Evolutionary conservation across 2,113 vertebrate species (phyloP), one percentile per base, ranked within the genome.

Genomic region (Microtus richardsoni): DNA sequence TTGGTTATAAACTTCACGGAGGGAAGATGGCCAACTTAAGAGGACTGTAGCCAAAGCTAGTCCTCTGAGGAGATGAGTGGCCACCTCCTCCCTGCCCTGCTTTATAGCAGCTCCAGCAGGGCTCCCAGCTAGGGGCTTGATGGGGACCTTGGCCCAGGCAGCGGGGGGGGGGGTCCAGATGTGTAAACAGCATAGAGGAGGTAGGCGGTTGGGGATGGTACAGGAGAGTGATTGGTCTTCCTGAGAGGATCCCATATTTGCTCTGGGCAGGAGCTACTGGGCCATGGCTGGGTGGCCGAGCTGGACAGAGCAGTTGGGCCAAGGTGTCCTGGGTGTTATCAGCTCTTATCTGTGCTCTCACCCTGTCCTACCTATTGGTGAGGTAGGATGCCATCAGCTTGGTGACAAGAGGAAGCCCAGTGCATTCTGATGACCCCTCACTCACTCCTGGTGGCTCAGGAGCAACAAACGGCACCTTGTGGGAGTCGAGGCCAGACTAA

Each of bases 351-450:
- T 54, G 41, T 68, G n/a, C 36, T 28, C 68, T 88, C 19, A 12
- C 22, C 39, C 10, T n/a, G 47, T 60, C 58, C 39, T 74, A 39
- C 36, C 68, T 7, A 9, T 13, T 14, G 17, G 85, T 3, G 28
- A n/a, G 30, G 16, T 4, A 30, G 64, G 19, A n/a, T 14, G 2
- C n/a, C 24, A 28, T 39, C 39, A 9, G 52, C 58, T 77, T 52
- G 44, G 22, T 39, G 73, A 84, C 7, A 7, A 22, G 5, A 17
- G 33, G 79, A 60, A 71, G 89, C 66, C 41, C 9, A 24, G 58
- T 2, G 87, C 74, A 8, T 36, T 41, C 66, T 0, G 12, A 28
- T 3, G 14, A 2, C 64, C 11, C n/a, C 41, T 3, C 1, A 47
- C 30, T 22, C 10, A 21, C 14, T 49, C 12, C 39, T 41, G 47